Evolutionary conservation across 1,140 invertebrate genomes (phyloP).

Genomic region (Reticulitermes speratus): DNA sequence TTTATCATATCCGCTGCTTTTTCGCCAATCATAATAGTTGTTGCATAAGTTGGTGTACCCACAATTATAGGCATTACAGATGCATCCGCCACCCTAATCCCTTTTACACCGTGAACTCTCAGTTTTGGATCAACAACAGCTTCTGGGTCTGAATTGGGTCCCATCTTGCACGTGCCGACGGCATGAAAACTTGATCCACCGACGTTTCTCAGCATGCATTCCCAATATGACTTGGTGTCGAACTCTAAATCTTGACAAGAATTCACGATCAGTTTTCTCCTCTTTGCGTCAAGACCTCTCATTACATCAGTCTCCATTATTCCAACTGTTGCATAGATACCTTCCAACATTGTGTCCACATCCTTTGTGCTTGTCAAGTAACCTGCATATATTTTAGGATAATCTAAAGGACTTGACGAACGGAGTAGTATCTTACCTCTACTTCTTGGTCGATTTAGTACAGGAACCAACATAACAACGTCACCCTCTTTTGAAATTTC

Average conservation of each 20-base stretch:
- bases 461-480: conserved; percentile 62
- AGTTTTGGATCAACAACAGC: neutral
- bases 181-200: neutral
- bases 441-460: conserved; percentile 69
- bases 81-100: neutral
- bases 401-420: conserved; percentile 63
- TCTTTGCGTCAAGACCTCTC: neutral
- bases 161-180: neutral
- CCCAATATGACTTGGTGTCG: neutral
- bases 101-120: neutral
- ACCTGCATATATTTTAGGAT: conserved; percentile 79
- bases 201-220: neutral
- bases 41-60: neutral
- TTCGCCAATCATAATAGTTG: neutral
- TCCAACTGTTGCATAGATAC: conserved; percentile 33
- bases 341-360: conserved; percentile 62
- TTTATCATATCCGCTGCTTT: neutral
- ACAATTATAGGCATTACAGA: neutral
- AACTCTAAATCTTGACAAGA: neutral
- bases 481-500: conserved; percentile 66
- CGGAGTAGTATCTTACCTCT: conserved; percentile 64
- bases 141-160: neutral
- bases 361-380: conserved; percentile 71
- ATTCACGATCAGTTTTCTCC: neutral
- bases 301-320: neutral